Base-by-base conservation (phyloP, 2,113 vertebrate species). In the Nestor notabilis region DNA sequence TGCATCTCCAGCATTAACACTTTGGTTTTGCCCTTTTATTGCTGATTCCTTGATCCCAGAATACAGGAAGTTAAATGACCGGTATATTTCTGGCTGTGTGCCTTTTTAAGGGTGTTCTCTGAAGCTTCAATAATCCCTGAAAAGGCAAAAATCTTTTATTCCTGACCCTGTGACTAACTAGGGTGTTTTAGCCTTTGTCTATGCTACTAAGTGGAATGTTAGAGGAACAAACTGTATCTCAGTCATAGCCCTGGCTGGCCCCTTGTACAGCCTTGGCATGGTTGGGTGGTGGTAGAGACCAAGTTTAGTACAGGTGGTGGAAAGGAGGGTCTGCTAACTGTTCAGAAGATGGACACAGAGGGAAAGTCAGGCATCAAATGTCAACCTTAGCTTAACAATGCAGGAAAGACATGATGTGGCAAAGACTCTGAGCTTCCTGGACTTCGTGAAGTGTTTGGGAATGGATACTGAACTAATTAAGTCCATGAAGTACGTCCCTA, bases 231-330 rank as follows among this genome's bases (percentile, higher is more conserved):
- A 17, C 28, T 50, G 5, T 12, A 10, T 23, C 12, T 7, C 4
- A 2, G 19, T 33, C 64, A 7, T 28, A 27, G 10, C n/a, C 43
- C 27, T 65, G 55, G 18, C 35, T 53, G 53, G 21, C 25, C 28
- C 9, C 27, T 24, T 4, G 0, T 50, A 10, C 27, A 50, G 1
- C 14, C 33, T 53, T 15, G 33, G 52, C 0, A 0, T 72, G 41
- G 33, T 6, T 65, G 41, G 61, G 37, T 39, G 63, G 7, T 39
- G 29, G 17, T 23, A n/a, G 28, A 17, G 15, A 63, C 43, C 11
- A 3, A 3, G 12, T 24, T 43, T 19, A 0, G 3, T 39, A 46
- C 23, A 46, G 35, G 3, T 55, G 35, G 5, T 43, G 76, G 47
- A 39, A 37, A 33, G 60, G 15, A 65, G 14, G 10, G 6, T 65